Percentiles rank a stretch among this genome's conserved stretches.
phyloP scores from a whole-genome alignment of 2,888 invertebrate species.

The Alentia gelatinosa region DNA sequence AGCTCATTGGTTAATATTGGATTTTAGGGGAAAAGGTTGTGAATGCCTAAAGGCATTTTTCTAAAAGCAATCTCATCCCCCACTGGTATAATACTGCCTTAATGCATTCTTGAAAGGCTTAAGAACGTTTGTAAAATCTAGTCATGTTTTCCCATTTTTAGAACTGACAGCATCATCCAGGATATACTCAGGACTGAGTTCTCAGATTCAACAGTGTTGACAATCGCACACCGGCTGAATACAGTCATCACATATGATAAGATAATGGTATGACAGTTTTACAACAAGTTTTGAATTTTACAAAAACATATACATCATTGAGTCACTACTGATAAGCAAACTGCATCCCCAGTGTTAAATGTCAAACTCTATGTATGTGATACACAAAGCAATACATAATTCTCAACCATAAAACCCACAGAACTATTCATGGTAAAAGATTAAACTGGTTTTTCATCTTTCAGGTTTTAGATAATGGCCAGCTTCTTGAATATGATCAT shows the following conservation, averaged over 20 bases:
- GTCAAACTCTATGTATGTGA: background rate
- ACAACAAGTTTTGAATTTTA: background rate
- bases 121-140: background rate
- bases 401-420: background rate
- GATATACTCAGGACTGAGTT: background rate
- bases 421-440: background rate
- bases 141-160: background rate
- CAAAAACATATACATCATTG: background rate
- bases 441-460: background rate
- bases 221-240: slow-evolving; percentile 23
- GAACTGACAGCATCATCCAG: slow-evolving; percentile 7
- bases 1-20: background rate
- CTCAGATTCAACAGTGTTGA: background rate
- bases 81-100: too few species aligned
- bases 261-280: background rate
- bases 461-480: background rate
- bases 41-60: too few species aligned
- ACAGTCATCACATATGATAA: slow-evolving; percentile 1
- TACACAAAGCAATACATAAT: background rate
- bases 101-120: background rate
- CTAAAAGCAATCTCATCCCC: too few species aligned
- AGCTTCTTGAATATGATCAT: background rate
- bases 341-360: background rate
- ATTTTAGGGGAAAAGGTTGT: background rate
- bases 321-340: background rate